phyloP scores from a whole-genome alignment of 2,113 vertebrate genomes.

The Melanerpes aurifrons region DNA sequence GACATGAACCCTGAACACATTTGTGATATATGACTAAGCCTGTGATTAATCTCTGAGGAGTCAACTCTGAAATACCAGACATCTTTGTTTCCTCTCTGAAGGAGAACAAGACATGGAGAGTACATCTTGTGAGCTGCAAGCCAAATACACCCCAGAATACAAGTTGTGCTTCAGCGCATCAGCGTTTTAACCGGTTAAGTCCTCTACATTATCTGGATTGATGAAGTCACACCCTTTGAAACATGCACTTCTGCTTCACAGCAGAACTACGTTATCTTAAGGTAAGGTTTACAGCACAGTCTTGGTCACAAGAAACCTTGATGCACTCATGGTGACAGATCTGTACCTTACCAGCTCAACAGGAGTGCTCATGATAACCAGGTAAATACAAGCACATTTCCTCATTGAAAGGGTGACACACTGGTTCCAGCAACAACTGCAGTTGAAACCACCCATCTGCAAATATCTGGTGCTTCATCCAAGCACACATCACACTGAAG shows the following conservation, averaged over 20 bases:
- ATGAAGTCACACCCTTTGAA: neutral
- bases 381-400: neutral
- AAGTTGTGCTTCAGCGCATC: neutral
- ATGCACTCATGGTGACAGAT: neutral
- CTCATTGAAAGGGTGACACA: neutral
- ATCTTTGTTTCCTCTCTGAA: conserved; percentile 1
- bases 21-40: conserved; percentile 45
- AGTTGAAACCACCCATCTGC: neutral
- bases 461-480: neutral
- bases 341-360: fast-evolving
- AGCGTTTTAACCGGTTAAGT: neutral
- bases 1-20: conserved; percentile 12
- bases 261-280: neutral
- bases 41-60: conserved; percentile 57
- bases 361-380: neutral
- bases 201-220: neutral
- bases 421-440: neutral
- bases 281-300: neutral
- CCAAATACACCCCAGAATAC: neutral
- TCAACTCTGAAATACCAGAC: conserved; percentile 33
- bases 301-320: neutral
- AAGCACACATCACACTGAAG: neutral
- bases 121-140: conserved; percentile 20
- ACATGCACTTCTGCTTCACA: neutral
- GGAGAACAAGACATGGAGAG: neutral